Evolutionary conservation across 2,888 invertebrate species (phyloP).

Genomic region (Ceratothoa steindachneri): DNA sequence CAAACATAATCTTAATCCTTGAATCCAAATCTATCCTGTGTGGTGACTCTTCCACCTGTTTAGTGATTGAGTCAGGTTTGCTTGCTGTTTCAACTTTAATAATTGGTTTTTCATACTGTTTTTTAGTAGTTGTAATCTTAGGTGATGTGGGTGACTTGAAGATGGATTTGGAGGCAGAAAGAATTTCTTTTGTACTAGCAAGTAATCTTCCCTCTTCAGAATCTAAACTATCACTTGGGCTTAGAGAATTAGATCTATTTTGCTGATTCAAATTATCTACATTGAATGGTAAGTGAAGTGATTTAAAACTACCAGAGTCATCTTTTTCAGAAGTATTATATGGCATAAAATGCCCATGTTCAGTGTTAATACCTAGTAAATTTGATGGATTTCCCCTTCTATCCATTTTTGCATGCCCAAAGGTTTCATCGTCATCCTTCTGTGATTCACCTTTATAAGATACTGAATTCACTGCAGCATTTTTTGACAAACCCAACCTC

Average conservation of each 20-base stretch:
- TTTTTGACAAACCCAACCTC: background rate
- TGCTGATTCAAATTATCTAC: background rate
- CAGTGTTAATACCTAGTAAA: background rate
- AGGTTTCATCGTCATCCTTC: background rate
- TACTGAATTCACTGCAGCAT: too few relatives aligned
- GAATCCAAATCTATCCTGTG: slow-evolving; percentile 3
- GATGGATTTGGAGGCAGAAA: background rate
- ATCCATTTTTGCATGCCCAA: too few relatives aligned
- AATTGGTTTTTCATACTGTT: slow-evolving; percentile 3
- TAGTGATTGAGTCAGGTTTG: background rate
- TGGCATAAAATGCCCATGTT: background rate
- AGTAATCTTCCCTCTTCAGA: background rate
- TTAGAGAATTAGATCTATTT: background rate
- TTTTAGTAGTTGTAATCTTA: background rate
- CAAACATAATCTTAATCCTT: slow-evolving; percentile 2
- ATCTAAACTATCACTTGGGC: slow-evolving; percentile 2
- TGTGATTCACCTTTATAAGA: too few relatives aligned
- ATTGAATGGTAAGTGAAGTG: background rate
- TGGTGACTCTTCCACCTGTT: background rate
- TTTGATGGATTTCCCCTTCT: background rate
- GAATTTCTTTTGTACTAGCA: slow-evolving; percentile 9
- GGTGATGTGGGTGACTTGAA: slow-evolving; percentile 7
- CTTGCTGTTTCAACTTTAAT: slow-evolving; percentile 4
- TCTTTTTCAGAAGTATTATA: background rate
- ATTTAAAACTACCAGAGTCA: background rate